Base-by-base conservation (phyloP, 1,140 invertebrate species). In the Helicoverpa zea region DNA sequence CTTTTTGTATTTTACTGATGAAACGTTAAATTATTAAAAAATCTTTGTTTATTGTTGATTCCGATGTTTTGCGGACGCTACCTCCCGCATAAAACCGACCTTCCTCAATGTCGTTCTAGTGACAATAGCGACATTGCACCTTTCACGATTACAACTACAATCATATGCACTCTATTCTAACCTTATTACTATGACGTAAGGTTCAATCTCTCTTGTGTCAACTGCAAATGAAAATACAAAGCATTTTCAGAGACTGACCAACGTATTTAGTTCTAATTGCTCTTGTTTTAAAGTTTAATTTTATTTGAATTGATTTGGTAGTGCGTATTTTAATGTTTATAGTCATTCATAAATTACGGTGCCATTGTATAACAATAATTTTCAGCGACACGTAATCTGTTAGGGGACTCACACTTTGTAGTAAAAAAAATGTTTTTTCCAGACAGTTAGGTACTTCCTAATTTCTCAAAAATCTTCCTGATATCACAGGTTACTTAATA, bases 21-120 rank as follows among this genome's bases (percentile, higher is more conserved):
- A 35, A 7, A 3, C 35, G 7, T 35, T 0, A 35, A 35, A 54
- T n/a, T 54, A 52, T 52, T 52, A 52, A 52, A 52, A 59, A 35
- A 51, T 35, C 18, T 61, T 30, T 7, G 11, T 29, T n/a, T 5
- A 52, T 49, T 81, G 84, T 81, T 66, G n/a, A n/a, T n/a, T n/a
- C n/a, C n/a, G n/a, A n/a, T n/a, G n/a, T n/a, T 88, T 23, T 87
- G 84, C 82, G 70, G 72, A 80, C 87, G 23, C 35, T 89, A 87
- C 83, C 64, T n/a, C 79, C 77, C 80, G 81, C 81, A 81, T 51
- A 54, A 58, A 63, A 12, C 75, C 75, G 84, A 88, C 88, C 88
- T 89, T 87, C 83, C 83, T 54, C 86, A 88, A 88, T 89, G 88
- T 87, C 87, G 81, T 82, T 78, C 63, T 58, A 61, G 79, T 66